Evolutionary conservation across 2,113 vertebrate genomes (phyloP).

Genomic region (Apus apus): DNA sequence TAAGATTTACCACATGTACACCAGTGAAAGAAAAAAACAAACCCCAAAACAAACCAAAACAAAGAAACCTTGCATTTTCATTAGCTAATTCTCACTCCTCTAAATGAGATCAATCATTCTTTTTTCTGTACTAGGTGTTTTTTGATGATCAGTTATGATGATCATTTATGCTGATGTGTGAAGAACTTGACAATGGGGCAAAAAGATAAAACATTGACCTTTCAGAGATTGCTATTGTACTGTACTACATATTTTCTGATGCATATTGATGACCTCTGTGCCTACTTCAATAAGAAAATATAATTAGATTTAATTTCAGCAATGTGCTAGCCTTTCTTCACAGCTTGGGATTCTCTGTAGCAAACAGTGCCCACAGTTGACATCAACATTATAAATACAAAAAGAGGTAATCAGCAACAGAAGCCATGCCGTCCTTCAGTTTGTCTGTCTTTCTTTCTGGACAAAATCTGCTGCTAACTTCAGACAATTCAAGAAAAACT

Average conservation of each 20-base stretch:
- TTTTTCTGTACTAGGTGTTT: neutral
- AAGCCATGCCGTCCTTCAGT: neutral
- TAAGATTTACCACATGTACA: neutral
- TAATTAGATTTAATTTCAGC: slow-evolving; percentile 1
- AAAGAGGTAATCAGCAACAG: neutral
- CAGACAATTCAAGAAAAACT: neutral
- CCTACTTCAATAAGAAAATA: neutral
- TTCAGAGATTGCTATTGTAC: neutral
- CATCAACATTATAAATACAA: neutral
- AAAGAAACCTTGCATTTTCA: neutral
- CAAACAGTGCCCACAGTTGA: neutral
- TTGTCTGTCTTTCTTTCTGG: neutral
- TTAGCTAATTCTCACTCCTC: neutral
- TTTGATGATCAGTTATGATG: neutral
- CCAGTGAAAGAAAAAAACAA: neutral
- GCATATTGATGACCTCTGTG: neutral
- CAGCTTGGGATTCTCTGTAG: neutral
- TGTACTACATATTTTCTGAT: neutral
- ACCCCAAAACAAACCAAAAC: no score
- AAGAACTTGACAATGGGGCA: neutral
- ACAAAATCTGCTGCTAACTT: neutral
- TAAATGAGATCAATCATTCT: neutral
- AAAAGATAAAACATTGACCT: neutral
- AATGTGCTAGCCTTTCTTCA: neutral
- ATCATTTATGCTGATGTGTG: neutral